Percentiles rank a stretch among this genome's conserved stretches.
phyloP scores from a whole-genome alignment of 64 coral and sea anemone species.

The Anthopleura sola region DNA sequence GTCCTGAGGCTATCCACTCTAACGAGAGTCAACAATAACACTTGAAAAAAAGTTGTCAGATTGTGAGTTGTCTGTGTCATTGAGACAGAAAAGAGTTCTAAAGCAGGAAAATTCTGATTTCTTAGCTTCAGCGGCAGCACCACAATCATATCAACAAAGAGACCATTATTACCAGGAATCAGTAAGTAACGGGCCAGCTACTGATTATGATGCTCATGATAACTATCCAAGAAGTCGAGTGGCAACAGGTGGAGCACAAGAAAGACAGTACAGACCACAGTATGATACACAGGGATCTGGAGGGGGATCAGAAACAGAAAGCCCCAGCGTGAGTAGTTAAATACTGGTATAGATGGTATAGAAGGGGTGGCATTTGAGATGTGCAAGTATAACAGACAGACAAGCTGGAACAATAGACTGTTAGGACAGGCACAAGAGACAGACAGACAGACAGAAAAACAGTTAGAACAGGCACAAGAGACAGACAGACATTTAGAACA shows the following conservation, averaged over 20 bases:
- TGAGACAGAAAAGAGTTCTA: no score
- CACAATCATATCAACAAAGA: slow-evolving; percentile 15
- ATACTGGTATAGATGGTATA: not conserved
- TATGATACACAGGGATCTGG: slow-evolving; percentile 19
- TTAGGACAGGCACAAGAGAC: not conserved
- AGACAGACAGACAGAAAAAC: not conserved
- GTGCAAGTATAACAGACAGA: not conserved
- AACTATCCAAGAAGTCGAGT: slow-evolving; percentile 20
- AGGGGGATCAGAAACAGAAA: slow-evolving; percentile 19
- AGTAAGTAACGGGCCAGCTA: not conserved
- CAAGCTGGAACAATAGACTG: not conserved
- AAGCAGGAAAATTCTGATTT: not conserved
- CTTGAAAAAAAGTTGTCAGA: no score
- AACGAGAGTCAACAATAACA: no score
- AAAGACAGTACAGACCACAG: slow-evolving; percentile 9
- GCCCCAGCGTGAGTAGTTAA: slow-evolving; percentile 40
- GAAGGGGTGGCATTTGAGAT: not conserved
- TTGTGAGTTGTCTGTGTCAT: no score
- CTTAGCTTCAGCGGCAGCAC: not conserved
- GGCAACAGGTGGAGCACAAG: slow-evolving; percentile 1
- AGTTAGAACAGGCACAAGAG: not conserved
- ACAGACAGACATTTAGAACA: not conserved
- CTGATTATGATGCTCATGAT: slow-evolving; percentile 12
- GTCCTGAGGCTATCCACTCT: no score
- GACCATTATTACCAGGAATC: slow-evolving; percentile 7